phyloP scores from a whole-genome alignment of 2,797 vertebrate genomes.

The Botia almorhae region DNA sequence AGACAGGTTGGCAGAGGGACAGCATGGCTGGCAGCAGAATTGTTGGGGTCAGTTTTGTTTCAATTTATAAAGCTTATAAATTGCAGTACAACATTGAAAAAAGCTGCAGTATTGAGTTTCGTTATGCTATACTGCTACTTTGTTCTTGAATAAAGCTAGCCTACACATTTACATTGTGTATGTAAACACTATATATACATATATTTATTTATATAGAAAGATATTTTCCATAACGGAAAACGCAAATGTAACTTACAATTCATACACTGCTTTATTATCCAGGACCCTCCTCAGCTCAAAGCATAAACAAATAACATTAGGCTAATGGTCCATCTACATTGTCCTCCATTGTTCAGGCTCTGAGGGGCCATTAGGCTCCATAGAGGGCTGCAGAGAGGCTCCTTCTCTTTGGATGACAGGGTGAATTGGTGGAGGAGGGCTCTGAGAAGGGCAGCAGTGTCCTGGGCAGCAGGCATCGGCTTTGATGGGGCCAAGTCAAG shows the following conservation, averaged over 20 bases:
- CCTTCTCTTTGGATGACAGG: constrained; percentile 24
- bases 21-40: constrained; percentile 36
- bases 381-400: constrained; percentile 24
- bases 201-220: too few species aligned
- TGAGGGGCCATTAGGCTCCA: constrained; percentile 24
- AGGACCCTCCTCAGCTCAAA: constrained; percentile 10
- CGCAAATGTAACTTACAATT: not conserved
- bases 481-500: constrained; percentile 71
- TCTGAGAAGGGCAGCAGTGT: constrained; percentile 49
- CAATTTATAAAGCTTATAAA: too few species aligned
- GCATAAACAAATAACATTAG: constrained; percentile 19
- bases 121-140: too few species aligned
- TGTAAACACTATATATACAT: too few species aligned
- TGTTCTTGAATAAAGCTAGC: too few species aligned
- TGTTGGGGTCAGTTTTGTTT: constrained; percentile 38
- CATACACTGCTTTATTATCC: not conserved
- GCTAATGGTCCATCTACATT: constrained; percentile 24
- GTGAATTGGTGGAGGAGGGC: constrained; percentile 41
- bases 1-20: constrained; percentile 36
- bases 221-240: not conserved
- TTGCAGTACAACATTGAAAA: too few species aligned
- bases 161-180: too few species aligned
- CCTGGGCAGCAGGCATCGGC: constrained; percentile 30
- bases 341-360: constrained; percentile 29
- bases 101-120: too few species aligned